A percentile compares a stretch with the other conserved stretches of the same genome.
Conservation (phyloP, 2,888 invertebrate species). For the Sisyra terminalis region DNA sequence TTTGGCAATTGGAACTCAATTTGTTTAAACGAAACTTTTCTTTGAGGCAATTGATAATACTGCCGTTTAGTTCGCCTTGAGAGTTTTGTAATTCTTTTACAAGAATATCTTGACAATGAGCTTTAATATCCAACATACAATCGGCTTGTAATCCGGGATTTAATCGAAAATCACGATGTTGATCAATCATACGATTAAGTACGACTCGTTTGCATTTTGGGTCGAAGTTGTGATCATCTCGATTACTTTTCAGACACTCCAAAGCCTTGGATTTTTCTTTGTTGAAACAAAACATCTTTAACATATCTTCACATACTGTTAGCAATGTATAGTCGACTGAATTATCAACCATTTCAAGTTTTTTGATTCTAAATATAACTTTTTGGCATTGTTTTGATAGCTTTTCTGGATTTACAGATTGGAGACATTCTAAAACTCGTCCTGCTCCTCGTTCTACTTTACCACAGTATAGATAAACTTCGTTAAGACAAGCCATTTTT, state of each 20-base stretch:
- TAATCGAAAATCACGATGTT: constrained; percentile 77
- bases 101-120: constrained; percentile 36
- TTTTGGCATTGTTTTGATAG: constrained; percentile 56
- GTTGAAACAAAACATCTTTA: constrained; percentile 66
- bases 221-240: constrained; percentile 63
- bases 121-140: constrained; percentile 59
- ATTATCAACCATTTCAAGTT: constrained; percentile 73
- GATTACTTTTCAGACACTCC: constrained; percentile 63
- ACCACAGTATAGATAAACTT: constrained; percentile 57
- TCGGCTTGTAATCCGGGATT: constrained; percentile 69
- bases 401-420: constrained; percentile 33
- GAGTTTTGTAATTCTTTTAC: constrained; percentile 20
- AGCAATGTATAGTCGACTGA: constrained; percentile 74
- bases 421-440: constrained; percentile 63
- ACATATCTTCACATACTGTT: constrained; percentile 72
- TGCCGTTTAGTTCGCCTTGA: constrained; percentile 67
- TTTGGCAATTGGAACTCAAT: constrained; percentile 59
- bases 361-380: constrained; percentile 69
- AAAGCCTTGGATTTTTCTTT: constrained; percentile 50
- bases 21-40: constrained; percentile 58
- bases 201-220: constrained; percentile 69
- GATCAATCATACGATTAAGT: constrained; percentile 77
- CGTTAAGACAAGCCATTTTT: constrained; percentile 62
- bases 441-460: constrained; percentile 49
- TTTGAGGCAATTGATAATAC: constrained; percentile 70